Conservation (phyloP, 1,140 invertebrate species). For the Ruditapes philippinarum region DNA sequence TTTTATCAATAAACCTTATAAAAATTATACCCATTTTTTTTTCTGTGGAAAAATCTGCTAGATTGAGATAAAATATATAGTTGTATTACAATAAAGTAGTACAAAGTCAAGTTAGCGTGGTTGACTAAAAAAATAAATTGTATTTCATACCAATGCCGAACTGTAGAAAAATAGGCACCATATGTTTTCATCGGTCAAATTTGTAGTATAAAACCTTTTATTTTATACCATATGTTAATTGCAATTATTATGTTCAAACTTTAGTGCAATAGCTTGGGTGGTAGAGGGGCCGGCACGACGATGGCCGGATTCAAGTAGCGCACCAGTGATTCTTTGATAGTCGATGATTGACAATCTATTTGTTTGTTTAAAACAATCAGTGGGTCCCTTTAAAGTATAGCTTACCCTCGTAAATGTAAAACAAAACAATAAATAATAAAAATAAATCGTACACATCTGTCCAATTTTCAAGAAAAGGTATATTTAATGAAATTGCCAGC, state of each 20-base stretch:
- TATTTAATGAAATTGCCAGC: slow-evolving; percentile 4
- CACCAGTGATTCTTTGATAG: not conserved
- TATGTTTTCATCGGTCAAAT: not conserved
- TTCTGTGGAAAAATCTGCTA: no score
- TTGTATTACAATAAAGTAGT: no score
- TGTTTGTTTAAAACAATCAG: slow-evolving; percentile 18
- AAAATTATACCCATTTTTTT: no score
- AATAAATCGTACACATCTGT: not conserved
- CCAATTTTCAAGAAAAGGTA: not conserved
- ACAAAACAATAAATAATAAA: not conserved
- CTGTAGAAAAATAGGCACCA: not conserved
- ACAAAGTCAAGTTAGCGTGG: no score
- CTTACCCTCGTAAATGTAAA: not conserved
- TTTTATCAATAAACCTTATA: no score
- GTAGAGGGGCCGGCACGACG: not conserved
- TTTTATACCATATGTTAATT: slow-evolving; percentile 38
- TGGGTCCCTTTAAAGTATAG: not conserved
- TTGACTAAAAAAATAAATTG: no score
- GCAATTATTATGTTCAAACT: not conserved
- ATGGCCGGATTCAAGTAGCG: not conserved
- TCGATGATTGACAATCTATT: not conserved
- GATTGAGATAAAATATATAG: no score
- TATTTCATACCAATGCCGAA: no score
- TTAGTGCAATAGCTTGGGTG: not conserved
- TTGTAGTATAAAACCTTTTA: no score